Evolutionary conservation across 2,797 vertebrate species (phyloP), one percentile per base, ranked within the genome.

Genomic region (Cuculus canorus): DNA sequence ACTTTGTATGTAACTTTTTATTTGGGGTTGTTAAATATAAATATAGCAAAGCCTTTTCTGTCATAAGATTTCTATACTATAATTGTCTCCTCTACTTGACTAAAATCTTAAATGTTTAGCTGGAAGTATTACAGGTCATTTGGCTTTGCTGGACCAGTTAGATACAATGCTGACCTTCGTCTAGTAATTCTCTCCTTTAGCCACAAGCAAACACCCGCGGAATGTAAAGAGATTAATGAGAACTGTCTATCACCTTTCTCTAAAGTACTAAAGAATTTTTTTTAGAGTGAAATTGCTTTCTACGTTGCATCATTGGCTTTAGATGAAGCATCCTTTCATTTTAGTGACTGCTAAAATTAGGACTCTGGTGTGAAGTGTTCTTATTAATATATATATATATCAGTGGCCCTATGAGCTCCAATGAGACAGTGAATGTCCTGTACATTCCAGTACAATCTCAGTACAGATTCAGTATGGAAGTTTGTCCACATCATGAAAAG

Each of bases 1-100:
- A 47, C 28, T 91, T 82, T 17, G 9, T n/a, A 17, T 66, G 79
- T 52, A 90, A 71, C 27, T 82, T 95, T 88, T 94, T 93, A 68
- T 80, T 85, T 85, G 79, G 37, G 16, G 47, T 63, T 78, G 71
- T 89, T 93, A 94, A 85, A 85, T 71, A 71, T 71, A 90, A 89
- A 85, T 64, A 85, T 54, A 85, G 53, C 61, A 47, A 95, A 90
- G 39, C 81, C 27, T 33, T 94, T 94, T 86, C 73, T 95, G 52
- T 82, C 86, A 39, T 71, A 76, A 77, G 28, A 41, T 95, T 91
- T 87, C 93, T 77, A 25, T 70, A 35, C 45, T 53, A 11, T 68
- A 80, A 87, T 86, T 0, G 7, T 91, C 82, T 93, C 33, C 35
- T 30, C 10, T 70, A 13, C 64, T 43, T 61, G 83, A n/a, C 41